Percentiles rank a stretch among this genome's conserved stretches.
These are phyloP conservation scores for Coenonympha arcania DNA, from an alignment of 2,888 invertebrate species.

Conservation along the genomic window DNA sequence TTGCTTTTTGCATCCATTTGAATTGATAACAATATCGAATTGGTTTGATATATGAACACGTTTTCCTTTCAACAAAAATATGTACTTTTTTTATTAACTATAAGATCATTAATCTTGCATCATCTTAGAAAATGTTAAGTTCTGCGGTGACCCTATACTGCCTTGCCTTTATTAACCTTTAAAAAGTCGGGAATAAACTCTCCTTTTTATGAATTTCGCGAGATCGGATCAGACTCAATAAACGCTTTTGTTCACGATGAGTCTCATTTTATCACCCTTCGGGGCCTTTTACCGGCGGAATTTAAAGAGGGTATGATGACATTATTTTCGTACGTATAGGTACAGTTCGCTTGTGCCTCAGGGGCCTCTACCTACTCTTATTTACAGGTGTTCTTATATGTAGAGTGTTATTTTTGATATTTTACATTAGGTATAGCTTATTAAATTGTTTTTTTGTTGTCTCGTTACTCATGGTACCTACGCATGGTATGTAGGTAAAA, in stretches of 20 bases:
- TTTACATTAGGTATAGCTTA: too few relatives aligned
- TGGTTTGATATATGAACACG: too few relatives aligned
- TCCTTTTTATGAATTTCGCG: slow-evolving; percentile 28
- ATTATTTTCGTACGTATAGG: slow-evolving; percentile 40
- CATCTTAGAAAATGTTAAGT: too few relatives aligned
- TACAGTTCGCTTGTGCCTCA: slow-evolving; percentile 7
- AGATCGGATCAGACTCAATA: slow-evolving; percentile 55
- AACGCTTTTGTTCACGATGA: slow-evolving; percentile 54
- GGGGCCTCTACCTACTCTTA: background rate
- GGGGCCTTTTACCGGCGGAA: slow-evolving; percentile 40
- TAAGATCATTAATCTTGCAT: too few relatives aligned
- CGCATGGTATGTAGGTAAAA: too few relatives aligned
- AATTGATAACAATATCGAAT: too few relatives aligned
- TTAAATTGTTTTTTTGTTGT: background rate
- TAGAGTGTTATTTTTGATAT: background rate
- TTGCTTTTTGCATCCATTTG: too few relatives aligned
- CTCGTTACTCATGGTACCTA: background rate
- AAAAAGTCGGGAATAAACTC: slow-evolving; percentile 23
- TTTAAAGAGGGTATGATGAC: slow-evolving; percentile 53
- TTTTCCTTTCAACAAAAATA: too few relatives aligned
- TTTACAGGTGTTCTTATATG: background rate
- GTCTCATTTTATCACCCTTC: slow-evolving; percentile 49
- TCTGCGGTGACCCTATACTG: background rate
- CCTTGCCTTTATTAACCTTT: slow-evolving; percentile 31
- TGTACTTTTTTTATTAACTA: too few relatives aligned